phyloP scores from a whole-genome alignment of 2,113 vertebrate genomes.

The Bungarus multicinctus region DNA sequence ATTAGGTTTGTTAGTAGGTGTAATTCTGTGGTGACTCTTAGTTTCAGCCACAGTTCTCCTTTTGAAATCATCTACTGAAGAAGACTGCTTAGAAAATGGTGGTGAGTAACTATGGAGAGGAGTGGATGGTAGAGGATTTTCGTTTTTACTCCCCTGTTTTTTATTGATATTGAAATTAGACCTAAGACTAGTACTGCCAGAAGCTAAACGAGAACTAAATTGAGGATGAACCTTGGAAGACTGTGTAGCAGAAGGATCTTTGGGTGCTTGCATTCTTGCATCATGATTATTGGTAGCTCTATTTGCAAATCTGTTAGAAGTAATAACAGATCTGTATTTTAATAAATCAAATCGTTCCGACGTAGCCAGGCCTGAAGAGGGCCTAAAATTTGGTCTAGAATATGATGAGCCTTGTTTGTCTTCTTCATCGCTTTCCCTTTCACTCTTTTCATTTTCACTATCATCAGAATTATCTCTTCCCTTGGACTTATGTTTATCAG shows the following conservation, averaged over 20 bases:
- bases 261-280: constrained; percentile 12
- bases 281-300: not conserved
- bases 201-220: not conserved
- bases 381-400: constrained; percentile 13
- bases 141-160: constrained; percentile 16
- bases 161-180: not conserved
- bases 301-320: constrained; percentile 15
- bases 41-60: constrained; percentile 49
- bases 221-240: constrained; percentile 4
- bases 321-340: constrained; percentile 40
- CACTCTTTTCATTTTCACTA: not conserved
- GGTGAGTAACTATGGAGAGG: constrained; percentile 3
- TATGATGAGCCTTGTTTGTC: not conserved
- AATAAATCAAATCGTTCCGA: constrained; percentile 27
- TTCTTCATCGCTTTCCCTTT: not conserved
- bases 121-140: constrained; percentile 51
- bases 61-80: constrained; percentile 46
- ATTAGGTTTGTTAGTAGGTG: constrained; percentile 23
- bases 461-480: constrained; percentile 16
- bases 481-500: constrained; percentile 27
- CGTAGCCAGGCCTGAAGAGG: constrained; percentile 4
- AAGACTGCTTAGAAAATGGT: constrained; percentile 58
- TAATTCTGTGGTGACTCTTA: constrained; percentile 37
- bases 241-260: not conserved
- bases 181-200: not conserved